A percentile compares a stretch with the other conserved stretches of the same genome.
Conservation (phyloP, 2,113 vertebrate species). For the Castor canadensis region DNA sequence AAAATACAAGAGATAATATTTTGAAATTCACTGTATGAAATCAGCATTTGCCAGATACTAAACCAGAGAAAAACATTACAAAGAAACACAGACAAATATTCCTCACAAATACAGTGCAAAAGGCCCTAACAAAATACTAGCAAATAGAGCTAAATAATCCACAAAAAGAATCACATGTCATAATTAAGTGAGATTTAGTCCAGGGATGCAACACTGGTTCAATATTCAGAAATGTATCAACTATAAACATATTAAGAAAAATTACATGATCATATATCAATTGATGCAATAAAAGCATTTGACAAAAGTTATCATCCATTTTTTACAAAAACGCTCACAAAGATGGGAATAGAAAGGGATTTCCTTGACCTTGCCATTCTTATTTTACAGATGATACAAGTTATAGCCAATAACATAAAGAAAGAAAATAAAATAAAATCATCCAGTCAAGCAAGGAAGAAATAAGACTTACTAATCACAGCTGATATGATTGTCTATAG, state of each 20-base stretch:
- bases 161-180: not conserved
- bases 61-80: not conserved
- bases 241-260: not conserved
- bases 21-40: not conserved
- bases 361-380: not conserved
- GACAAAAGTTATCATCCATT: not conserved
- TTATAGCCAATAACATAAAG: not conserved
- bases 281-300: not conserved
- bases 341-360: not conserved
- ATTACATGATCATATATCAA: not conserved
- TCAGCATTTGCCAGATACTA: not conserved
- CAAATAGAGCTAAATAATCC: not conserved
- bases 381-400: not conserved
- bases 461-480: not conserved
- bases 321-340: not conserved
- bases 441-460: not conserved
- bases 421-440: not conserved
- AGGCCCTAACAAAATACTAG: not conserved
- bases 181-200: not conserved
- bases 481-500: not conserved
- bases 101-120: not conserved
- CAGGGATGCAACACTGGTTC: not conserved
- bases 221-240: not conserved
- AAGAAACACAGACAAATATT: not conserved
- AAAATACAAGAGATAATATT: slow-evolving; percentile 3